phyloP scores from a whole-genome alignment of 2,113 vertebrate species.

The Myrmecophaga tridactyla region DNA sequence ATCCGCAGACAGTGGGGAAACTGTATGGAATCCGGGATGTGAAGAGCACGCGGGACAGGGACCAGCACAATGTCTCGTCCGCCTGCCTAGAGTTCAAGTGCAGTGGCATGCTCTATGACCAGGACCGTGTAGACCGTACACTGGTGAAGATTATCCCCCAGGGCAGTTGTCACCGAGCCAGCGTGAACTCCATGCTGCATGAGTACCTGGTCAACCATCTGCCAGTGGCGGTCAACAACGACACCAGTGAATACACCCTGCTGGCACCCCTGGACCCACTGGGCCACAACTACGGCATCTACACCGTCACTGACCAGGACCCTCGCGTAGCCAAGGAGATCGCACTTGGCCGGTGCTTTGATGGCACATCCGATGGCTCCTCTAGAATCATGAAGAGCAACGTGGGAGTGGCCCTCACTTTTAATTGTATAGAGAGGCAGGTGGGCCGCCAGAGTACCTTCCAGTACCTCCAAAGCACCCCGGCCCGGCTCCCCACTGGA shows the following conservation, averaged over 20 bases:
- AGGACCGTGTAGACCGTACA: constrained; percentile 94
- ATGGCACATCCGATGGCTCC: constrained; percentile 93
- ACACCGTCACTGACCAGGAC: constrained; percentile 98
- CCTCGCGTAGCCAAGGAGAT: constrained; percentile 96
- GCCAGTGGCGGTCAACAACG: constrained; percentile 94
- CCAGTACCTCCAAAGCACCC: constrained; percentile 86
- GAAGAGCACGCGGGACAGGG: constrained; percentile 90
- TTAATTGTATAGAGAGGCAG: constrained; percentile 90
- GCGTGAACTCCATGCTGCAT: constrained; percentile 92
- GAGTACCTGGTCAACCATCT: constrained; percentile 98
- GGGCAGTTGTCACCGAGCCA: constrained; percentile 91
- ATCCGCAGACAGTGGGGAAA: constrained; percentile 92
- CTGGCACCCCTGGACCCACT: constrained; percentile 95
- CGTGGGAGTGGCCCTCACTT: constrained; percentile 91
- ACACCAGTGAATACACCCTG: constrained; percentile 98
- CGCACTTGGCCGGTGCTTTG: constrained; percentile 95
- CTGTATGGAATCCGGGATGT: constrained; percentile 96
- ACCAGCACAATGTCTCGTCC: constrained; percentile 85
- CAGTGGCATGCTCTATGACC: constrained; percentile 97
- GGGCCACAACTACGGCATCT: constrained; percentile 98
- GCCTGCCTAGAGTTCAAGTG: constrained; percentile 98
- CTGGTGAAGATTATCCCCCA: constrained; percentile 95
- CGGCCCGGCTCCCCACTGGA: constrained; percentile 74
- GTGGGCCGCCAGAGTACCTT: constrained; percentile 88
- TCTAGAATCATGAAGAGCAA: constrained; percentile 95